These are phyloP conservation scores for Blastobasis adustella DNA, from an alignment of 2,888 invertebrate species.

Conservation along the genomic window DNA sequence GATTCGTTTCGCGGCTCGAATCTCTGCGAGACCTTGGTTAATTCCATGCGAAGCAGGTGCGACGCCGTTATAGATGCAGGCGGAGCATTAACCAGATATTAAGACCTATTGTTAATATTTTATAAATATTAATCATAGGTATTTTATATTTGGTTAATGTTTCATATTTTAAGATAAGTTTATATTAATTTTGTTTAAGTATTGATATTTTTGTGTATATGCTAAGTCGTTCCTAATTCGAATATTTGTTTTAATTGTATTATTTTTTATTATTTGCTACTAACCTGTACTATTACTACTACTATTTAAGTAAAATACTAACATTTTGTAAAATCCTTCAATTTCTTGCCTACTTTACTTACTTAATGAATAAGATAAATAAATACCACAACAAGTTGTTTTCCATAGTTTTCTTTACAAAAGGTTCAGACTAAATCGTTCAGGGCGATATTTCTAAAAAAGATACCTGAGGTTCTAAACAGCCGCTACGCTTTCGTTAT, in stretches of 20 bases:
- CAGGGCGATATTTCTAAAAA: too few relatives aligned
- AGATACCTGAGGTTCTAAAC: too few relatives aligned
- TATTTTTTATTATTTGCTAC: not conserved
- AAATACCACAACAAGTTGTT: too few relatives aligned
- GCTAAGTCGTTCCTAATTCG: not conserved
- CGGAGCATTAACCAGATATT: not conserved
- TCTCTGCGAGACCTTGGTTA: not conserved
- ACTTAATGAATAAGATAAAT: not conserved
- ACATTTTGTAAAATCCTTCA: not conserved
- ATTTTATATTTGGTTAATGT: not conserved
- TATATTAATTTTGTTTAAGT: not conserved
- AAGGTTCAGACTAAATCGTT: too few relatives aligned
- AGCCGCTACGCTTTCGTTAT: too few relatives aligned
- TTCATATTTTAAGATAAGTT: not conserved
- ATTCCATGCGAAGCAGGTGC: not conserved
- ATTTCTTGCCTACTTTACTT: not conserved
- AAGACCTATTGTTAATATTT: slow-evolving; percentile 7
- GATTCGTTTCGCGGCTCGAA: slow-evolving; percentile 2
- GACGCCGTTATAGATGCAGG: not conserved
- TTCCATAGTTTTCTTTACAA: too few relatives aligned
- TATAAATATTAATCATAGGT: not conserved
- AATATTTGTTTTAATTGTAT: not conserved
- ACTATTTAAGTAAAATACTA: not conserved
- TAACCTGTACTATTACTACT: not conserved
- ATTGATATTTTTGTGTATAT: not conserved